A percentile compares a stretch with the other conserved stretches of the same genome.
Evolutionary conservation across 1,140 invertebrate species (phyloP).

Genomic region (Cotesia chilonis): DNA sequence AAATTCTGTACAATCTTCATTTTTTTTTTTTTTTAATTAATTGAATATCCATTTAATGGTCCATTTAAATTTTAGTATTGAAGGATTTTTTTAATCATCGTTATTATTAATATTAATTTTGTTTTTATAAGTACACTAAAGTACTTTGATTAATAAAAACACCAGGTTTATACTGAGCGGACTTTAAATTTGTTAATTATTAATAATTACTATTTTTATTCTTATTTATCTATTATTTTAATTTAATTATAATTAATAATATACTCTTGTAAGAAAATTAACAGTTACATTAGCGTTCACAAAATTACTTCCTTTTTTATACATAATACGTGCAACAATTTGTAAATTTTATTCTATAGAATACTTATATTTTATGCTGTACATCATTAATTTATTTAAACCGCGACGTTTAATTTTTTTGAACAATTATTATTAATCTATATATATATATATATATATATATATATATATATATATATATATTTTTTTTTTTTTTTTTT

Average conservation of each 20-base stretch:
- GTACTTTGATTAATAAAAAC: conserved; percentile 7
- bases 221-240: too few relatives aligned
- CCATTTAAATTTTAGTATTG: conserved; percentile 16
- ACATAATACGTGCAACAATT: conserved; percentile 10
- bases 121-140: conserved; percentile 12
- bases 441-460: too few relatives aligned
- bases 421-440: too few relatives aligned
- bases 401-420: neutral
- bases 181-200: conserved; percentile 7
- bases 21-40: conserved; percentile 4
- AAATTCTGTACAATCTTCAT: conserved; percentile 17
- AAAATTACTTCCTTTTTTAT: conserved; percentile 8
- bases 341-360: conserved; percentile 5
- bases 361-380: conserved; percentile 13
- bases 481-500: too few relatives aligned
- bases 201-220: neutral
- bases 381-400: conserved; percentile 18
- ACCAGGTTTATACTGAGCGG: neutral
- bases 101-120: conserved; percentile 5
- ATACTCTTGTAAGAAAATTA: conserved; percentile 20
- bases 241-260: neutral
- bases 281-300: conserved; percentile 13
- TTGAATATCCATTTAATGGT: conserved; percentile 16
- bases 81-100: conserved; percentile 4
- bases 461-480: too few relatives aligned